phyloP scores from a whole-genome alignment of 2,888 invertebrate genomes.

The Emmelina monodactyla region DNA sequence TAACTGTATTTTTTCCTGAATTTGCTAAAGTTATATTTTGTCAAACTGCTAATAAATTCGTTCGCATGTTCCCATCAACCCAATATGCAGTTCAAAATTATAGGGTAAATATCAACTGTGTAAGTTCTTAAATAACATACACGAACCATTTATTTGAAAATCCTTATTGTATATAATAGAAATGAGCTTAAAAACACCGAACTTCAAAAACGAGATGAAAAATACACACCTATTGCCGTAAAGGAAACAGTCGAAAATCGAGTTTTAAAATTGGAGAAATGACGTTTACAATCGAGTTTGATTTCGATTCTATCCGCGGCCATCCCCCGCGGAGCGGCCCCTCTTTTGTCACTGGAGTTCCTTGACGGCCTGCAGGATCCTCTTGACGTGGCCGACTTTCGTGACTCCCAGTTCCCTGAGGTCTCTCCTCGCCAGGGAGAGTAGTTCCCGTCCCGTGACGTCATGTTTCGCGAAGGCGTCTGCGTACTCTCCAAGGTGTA shows the following conservation, averaged over 20 bases:
- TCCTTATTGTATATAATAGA: no score
- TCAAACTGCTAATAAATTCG: constrained; percentile 28
- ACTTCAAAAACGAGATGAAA: neutral
- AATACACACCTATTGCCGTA: neutral
- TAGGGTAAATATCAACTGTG: no score
- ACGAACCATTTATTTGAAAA: no score
- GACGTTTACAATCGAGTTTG: constrained; percentile 11
- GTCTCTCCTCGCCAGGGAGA: constrained; percentile 85
- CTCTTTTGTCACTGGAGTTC: constrained; percentile 68
- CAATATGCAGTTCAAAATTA: no score
- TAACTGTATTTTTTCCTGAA: no score
- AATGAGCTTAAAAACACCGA: no score
- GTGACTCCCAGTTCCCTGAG: constrained; percentile 91
- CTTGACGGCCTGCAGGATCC: constrained; percentile 91
- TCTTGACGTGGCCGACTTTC: constrained; percentile 95
- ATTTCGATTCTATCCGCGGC: constrained; percentile 26
- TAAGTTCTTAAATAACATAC: no score
- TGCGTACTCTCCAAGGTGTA: constrained; percentile 89
- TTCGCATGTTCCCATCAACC: constrained; percentile 27
- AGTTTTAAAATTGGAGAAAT: constrained; percentile 1
- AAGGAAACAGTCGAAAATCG: neutral
- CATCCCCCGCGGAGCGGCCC: constrained; percentile 58
- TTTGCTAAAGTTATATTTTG: no score
- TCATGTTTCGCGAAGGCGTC: constrained; percentile 93
- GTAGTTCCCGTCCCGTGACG: constrained; percentile 88